phyloP scores from a whole-genome alignment of 2,888 invertebrate genomes.

The Nomada ferruginata region DNA sequence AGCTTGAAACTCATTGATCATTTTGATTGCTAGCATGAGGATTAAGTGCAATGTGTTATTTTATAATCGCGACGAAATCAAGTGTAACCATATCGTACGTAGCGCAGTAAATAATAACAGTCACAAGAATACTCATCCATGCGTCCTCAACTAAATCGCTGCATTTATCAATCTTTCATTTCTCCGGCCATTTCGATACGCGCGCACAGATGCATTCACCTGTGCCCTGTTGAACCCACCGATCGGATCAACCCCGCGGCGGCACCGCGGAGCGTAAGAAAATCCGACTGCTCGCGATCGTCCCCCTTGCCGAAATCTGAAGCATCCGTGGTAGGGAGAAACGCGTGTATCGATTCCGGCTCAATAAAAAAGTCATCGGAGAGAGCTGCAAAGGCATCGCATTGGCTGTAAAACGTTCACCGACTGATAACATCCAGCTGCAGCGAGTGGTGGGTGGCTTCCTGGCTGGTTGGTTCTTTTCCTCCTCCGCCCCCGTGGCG shows the following conservation, averaged over 20 bases:
- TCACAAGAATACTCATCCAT: too few species aligned
- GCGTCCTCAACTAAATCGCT: too few species aligned
- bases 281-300: background rate
- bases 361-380: slow-evolving; percentile 74
- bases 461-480: slow-evolving; percentile 68
- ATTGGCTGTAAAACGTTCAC: slow-evolving; percentile 78
- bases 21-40: too few species aligned
- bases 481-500: slow-evolving; percentile 40
- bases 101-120: too few species aligned
- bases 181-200: background rate
- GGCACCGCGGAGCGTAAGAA: background rate
- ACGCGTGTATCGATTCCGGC: slow-evolving; percentile 68
- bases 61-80: too few species aligned
- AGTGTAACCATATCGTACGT: too few species aligned
- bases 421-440: slow-evolving; percentile 79
- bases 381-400: slow-evolving; percentile 74
- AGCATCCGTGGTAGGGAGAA: slow-evolving; percentile 21
- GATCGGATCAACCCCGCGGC: background rate
- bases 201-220: background rate
- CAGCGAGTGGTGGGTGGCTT: slow-evolving; percentile 73
- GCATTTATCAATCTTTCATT: background rate
- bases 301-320: slow-evolving; percentile 35
- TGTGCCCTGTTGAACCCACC: too few species aligned
- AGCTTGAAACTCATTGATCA: too few species aligned
- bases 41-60: too few species aligned